Evolutionary conservation across 2,113 vertebrate genomes (phyloP).

Genomic region (Calidris pygmaea): DNA sequence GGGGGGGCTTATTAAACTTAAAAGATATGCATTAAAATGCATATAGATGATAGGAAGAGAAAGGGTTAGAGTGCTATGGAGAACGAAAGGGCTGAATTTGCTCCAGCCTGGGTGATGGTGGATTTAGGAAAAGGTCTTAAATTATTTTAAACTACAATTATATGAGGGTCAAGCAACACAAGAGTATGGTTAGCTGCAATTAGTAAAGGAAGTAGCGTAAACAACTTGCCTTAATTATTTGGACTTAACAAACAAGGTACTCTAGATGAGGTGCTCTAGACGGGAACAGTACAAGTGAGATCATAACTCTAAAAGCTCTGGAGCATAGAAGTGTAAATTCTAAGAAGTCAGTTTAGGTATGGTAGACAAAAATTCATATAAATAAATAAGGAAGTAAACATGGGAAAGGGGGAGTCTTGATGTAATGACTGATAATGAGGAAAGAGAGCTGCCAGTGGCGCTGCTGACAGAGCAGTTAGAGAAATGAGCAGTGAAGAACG

Average conservation of each 20-base stretch:
- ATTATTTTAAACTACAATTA: neutral
- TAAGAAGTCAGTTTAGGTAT: neutral
- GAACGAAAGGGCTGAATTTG: neutral
- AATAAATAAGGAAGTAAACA: neutral
- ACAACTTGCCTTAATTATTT: neutral
- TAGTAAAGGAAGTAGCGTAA: neutral
- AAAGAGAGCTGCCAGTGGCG: neutral
- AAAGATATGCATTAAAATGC: neutral
- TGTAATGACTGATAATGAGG: neutral
- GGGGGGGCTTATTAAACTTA: neutral
- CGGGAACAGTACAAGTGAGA: neutral
- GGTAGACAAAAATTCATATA: neutral
- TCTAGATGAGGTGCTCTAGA: neutral
- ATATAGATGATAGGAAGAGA: neutral
- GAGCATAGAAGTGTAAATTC: neutral
- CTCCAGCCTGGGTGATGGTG: neutral
- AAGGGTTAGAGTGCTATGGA: neutral
- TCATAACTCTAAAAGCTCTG: neutral
- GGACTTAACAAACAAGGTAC: neutral
- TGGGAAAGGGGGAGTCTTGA: neutral
- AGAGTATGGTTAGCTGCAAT: neutral
- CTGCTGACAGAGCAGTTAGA: slow-evolving; percentile 43
- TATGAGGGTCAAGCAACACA: neutral
- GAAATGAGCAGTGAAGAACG: slow-evolving; percentile 26
- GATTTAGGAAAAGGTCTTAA: neutral